These are phyloP conservation scores for Cossypha caffra DNA, from an alignment of 2,797 vertebrate species.

Conservation along the genomic window DNA sequence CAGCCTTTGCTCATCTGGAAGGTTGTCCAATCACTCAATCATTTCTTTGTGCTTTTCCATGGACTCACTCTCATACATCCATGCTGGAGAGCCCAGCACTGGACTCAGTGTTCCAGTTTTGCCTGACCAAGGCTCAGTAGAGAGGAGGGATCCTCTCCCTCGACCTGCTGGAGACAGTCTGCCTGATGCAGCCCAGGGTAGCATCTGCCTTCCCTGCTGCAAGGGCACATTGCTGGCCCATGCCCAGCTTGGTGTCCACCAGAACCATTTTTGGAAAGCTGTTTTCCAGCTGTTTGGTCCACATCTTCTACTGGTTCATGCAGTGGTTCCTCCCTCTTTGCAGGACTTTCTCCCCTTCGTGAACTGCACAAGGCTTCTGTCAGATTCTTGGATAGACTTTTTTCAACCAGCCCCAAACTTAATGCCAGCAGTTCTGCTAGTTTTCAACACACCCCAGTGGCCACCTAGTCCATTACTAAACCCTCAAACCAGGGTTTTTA, in stretches of 20 bases:
- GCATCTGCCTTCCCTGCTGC: not conserved
- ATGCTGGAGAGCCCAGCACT: not conserved
- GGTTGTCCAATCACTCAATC: not conserved
- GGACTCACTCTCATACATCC: accelerated
- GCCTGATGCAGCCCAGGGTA: not conserved
- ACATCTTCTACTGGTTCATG: not conserved
- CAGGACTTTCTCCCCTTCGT: not conserved
- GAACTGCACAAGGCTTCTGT: not conserved
- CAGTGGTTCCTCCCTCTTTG: not conserved
- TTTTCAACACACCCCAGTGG: not conserved
- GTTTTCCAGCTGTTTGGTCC: not conserved
- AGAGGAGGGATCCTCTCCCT: not conserved
- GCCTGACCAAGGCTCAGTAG: not conserved
- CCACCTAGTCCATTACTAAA: not conserved
- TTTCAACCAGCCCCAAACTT: not conserved
- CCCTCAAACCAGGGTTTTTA: not conserved
- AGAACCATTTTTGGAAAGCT: not conserved
- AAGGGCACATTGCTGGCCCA: not conserved
- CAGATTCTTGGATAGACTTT: not conserved
- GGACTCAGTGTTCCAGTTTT: not conserved
- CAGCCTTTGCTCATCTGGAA: not conserved
- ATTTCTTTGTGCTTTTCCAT: not conserved
- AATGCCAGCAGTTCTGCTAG: not conserved
- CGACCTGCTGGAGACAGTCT: not conserved
- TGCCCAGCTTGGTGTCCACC: not conserved